A percentile compares a stretch with the other conserved stretches of the same genome.
Conservation (phyloP, 2,888 invertebrate genomes). For the Pherbina coryleti region DNA sequence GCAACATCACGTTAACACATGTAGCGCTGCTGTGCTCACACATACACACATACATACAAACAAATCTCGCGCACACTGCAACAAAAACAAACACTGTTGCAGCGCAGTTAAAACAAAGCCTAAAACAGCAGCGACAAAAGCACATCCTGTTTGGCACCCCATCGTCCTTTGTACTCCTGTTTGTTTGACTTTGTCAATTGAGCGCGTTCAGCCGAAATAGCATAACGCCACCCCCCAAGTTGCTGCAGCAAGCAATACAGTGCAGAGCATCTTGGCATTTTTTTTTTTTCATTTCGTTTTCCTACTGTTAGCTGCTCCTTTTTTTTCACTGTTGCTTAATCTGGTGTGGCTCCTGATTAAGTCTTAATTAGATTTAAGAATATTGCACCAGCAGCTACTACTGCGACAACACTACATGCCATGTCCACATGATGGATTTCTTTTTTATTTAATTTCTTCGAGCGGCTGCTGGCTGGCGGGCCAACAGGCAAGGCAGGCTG, state of each 20-base stretch:
- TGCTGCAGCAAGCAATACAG: constrained; percentile 15
- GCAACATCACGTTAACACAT: no score
- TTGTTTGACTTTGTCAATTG: constrained; percentile 67
- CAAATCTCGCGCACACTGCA: neutral
- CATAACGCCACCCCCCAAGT: neutral
- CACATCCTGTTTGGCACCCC: constrained; percentile 24
- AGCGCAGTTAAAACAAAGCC: neutral
- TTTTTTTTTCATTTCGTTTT: constrained; percentile 29
- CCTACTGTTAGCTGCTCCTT: neutral
- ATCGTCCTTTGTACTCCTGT: constrained; percentile 32
- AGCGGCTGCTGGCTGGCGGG: constrained; percentile 33
- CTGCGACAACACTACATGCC: neutral
- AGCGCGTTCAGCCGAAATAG: constrained; percentile 60
- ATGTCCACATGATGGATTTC: constrained; percentile 62
- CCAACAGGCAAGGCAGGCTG: neutral
- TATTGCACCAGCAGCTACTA: constrained; percentile 65
- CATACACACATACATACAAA: no score
- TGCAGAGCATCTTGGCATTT: constrained; percentile 38
- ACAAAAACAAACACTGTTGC: neutral
- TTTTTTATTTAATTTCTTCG: constrained; percentile 41
- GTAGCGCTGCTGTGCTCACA: no score
- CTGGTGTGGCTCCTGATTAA: constrained; percentile 61
- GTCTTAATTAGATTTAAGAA: constrained; percentile 70
- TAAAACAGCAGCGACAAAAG: constrained; percentile 8
- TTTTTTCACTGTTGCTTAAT: constrained; percentile 38